A percentile compares a stretch with the other conserved stretches of the same genome.
Conservation (phyloP, 2,797 vertebrate species). For the Chaetodon trifasciatus region DNA sequence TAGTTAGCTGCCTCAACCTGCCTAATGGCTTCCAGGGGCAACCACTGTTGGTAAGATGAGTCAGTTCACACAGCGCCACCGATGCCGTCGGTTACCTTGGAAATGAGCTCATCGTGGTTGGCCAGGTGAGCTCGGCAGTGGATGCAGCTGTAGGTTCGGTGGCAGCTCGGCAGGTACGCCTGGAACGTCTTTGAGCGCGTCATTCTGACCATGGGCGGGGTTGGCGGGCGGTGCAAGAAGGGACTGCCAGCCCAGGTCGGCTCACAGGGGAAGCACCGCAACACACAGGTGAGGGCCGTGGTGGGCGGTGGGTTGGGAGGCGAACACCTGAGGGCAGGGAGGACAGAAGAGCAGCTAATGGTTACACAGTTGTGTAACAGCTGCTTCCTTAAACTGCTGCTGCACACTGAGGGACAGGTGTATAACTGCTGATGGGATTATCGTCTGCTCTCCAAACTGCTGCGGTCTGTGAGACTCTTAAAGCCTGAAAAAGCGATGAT, state of each 20-base stretch:
- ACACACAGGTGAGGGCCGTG: conserved; percentile 99
- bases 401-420: conserved; percentile 45
- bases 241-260: conserved; percentile 97
- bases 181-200: conserved; percentile 98
- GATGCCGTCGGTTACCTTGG: conserved; percentile 89
- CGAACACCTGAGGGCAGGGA: conserved; percentile 81
- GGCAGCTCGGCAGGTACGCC: conserved; percentile 97
- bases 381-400: conserved; percentile 25
- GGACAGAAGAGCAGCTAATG: not conserved
- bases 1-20: conserved; percentile 18
- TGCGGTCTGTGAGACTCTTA: conserved; percentile 21
- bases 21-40: conserved; percentile 14
- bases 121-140: conserved; percentile 98
- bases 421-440: conserved; percentile 54
- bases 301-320: conserved; percentile 93
- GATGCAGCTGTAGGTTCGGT: conserved; percentile 99
- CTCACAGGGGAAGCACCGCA: conserved; percentile 99
- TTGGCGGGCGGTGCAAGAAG: conserved; percentile 94
- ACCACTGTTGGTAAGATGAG: conserved; percentile 22
- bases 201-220: conserved; percentile 94
- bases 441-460: conserved; percentile 31
- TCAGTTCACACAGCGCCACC: not conserved
- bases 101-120: conserved; percentile 99
- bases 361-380: conserved; percentile 35
- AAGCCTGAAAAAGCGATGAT: conserved; percentile 25